These are phyloP conservation scores for Eupsittula cactorum DNA, from an alignment of 2,113 vertebrate species.

Conservation along the genomic window DNA sequence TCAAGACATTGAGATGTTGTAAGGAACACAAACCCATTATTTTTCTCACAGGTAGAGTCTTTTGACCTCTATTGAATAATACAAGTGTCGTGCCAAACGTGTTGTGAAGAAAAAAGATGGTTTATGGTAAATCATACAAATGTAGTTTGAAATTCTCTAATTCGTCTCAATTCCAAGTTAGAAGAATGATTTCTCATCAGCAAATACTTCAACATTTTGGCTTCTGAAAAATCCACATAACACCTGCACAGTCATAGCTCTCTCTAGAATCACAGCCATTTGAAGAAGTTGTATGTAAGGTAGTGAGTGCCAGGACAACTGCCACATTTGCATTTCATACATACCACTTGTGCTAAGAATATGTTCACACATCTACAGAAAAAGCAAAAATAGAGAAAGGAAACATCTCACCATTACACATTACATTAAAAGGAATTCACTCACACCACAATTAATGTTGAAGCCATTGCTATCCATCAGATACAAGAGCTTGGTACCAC, in stretches of 20 bases:
- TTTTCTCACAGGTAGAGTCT: not conserved
- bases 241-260: not conserved
- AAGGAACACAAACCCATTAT: not conserved
- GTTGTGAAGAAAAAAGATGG: not conserved
- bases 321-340: not conserved
- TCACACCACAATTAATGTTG: not conserved
- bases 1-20: not conserved
- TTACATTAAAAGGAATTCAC: not conserved
- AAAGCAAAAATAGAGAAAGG: not conserved
- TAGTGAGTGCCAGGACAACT: not conserved
- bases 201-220: not conserved
- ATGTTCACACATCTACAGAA: not conserved
- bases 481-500: not conserved
- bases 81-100: not conserved
- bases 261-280: not conserved
- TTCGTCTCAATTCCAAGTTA: not conserved
- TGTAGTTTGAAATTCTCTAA: not conserved
- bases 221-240: constrained; percentile 5
- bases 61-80: not conserved
- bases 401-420: not conserved
- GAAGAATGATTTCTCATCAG: not conserved
- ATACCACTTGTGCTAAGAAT: not conserved
- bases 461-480: not conserved
- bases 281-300: not conserved
- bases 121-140: not conserved